These are phyloP conservation scores for Scaptodrosophila latifasciaeformis DNA, from an alignment of 2,888 invertebrate species.

Conservation along the genomic window DNA sequence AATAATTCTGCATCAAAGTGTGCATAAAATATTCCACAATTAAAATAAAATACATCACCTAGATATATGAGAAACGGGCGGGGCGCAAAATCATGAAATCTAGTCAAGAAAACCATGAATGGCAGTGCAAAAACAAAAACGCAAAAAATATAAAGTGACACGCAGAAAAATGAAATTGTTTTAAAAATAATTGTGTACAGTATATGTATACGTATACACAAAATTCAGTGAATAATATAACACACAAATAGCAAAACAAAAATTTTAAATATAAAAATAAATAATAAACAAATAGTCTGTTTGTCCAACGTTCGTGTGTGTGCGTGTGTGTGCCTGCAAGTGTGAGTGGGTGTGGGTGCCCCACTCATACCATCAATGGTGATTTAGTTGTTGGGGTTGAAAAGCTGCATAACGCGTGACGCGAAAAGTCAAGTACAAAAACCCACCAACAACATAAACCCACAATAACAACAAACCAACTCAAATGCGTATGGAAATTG, in stretches of 20 bases:
- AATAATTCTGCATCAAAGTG: constrained; percentile 24
- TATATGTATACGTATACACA: too few relatives aligned
- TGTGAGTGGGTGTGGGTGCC: constrained; percentile 36
- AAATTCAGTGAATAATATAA: too few relatives aligned
- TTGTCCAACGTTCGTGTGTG: too few relatives aligned
- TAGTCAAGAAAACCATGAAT: constrained; percentile 53
- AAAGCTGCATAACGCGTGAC: constrained; percentile 62
- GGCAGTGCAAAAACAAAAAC: constrained; percentile 46
- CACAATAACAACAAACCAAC: constrained; percentile 21
- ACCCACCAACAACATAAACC: not conserved
- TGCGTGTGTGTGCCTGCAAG: constrained; percentile 20
- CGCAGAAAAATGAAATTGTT: constrained; percentile 51
- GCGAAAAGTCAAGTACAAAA: constrained; percentile 28
- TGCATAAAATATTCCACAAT: constrained; percentile 15
- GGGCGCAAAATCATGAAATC: constrained; percentile 58
- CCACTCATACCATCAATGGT: constrained; percentile 23
- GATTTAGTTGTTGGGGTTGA: constrained; percentile 53
- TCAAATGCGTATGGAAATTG: constrained; percentile 10
- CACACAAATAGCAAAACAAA: constrained; percentile 13
- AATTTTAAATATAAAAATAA: constrained; percentile 25
- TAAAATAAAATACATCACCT: constrained; percentile 5
- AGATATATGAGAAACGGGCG: constrained; percentile 28
- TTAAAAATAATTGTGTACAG: constrained; percentile 45
- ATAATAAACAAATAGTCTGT: constrained; percentile 26
- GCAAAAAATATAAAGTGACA: constrained; percentile 65